These are phyloP conservation scores for Porphyrio hochstetteri DNA, from an alignment of 2,113 vertebrate species.

Conservation along the genomic window DNA sequence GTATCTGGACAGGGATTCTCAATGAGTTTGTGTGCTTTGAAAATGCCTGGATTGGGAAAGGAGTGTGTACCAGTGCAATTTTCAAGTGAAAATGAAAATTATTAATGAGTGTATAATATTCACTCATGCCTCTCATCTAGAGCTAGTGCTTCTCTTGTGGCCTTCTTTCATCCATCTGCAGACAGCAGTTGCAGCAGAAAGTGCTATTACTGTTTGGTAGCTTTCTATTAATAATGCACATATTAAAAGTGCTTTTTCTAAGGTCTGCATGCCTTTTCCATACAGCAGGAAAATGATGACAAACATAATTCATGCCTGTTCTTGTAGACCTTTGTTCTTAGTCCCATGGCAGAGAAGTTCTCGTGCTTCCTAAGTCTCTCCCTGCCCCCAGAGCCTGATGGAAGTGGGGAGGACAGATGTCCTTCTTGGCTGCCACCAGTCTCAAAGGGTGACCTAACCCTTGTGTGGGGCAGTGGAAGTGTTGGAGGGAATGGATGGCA, in stretches of 20 bases:
- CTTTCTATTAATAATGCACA: constrained; percentile 53
- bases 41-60: not conserved
- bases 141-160: not conserved
- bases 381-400: not conserved
- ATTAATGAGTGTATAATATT: constrained; percentile 38
- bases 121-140: not conserved
- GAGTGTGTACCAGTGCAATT: not conserved
- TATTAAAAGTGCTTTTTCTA: not conserved
- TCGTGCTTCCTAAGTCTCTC: not conserved
- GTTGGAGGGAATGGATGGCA: not conserved
- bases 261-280: not conserved
- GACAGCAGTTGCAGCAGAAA: not conserved
- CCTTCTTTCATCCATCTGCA: not conserved
- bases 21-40: not conserved
- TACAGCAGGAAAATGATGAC: not conserved
- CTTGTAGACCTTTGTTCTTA: not conserved
- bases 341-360: not conserved
- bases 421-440: not conserved
- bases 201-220: not conserved
- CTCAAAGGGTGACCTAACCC: not conserved
- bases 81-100: constrained; percentile 1
- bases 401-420: not conserved
- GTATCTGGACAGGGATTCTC: not conserved
- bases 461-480: not conserved
- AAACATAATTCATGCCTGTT: not conserved